Evolutionary conservation across 2,113 vertebrate genomes (phyloP), one percentile per base, ranked within the genome.

Genomic region (Hypanus sabinus): DNA sequence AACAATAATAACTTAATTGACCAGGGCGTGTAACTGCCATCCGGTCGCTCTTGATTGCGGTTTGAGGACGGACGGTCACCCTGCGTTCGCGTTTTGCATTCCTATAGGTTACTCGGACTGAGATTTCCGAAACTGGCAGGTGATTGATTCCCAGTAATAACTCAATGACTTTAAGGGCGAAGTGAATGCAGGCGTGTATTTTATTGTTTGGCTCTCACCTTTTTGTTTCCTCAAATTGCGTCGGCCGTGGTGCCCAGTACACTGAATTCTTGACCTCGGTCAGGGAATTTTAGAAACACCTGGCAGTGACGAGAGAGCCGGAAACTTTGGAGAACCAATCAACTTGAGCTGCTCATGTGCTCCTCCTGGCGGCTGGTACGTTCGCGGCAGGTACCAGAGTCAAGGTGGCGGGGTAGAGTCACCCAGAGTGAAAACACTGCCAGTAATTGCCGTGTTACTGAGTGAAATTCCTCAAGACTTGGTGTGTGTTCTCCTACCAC

Each of bases 271-370:
- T 33, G 85, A 33, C 33, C 30, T 33, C 60, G 18, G 60, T 6
- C 30, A 0, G 57, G n/a, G 14, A 12, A 16, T 18, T 33, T 33
- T 11, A 14, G 83, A 60, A 60, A 27, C 0, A 27, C 55, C 1
- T 27, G 27, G 46, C 24, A 60, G 27, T 14, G 85, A 33, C 57
- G n/a, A 33, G n/a, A 65, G 85, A 30, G n/a, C 62, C 33, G 14
- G 60, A 90, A 85, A 87, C 60, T 90, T 90, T 65, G 30, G 60
- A 68, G 18, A n/a, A 65, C 60, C 30, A 90, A 65, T 90, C 85
- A 62, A 60, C n/a, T 65, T 90, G 85, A 33, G 85, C 30, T 90
- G 85, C 85, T 65, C 60, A 16, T 90, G 18, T n/a, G 11, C 85
- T 65, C 60, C 85, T 65, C 60, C 85, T 90, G 20, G 60, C 30